Base-by-base conservation (phyloP, 2,888 invertebrate genomes). In the Miltochrista miniata region DNA sequence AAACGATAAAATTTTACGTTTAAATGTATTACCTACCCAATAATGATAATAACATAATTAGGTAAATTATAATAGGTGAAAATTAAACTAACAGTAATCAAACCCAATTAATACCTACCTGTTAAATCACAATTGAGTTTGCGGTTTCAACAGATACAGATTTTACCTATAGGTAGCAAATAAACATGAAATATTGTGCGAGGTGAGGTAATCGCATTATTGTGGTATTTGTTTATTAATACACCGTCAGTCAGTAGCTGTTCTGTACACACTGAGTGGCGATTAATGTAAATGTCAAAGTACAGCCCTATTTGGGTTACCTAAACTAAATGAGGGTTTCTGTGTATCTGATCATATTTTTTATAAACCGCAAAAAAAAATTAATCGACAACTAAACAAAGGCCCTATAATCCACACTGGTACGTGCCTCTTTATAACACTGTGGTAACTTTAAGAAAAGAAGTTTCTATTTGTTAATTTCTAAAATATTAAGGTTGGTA, bases 121-220 rank as follows among this genome's bases (percentile, higher is more conserved):
- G 2, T 13, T 35, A 10, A 24, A 43, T 35, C 33, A 35, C 24
- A 44, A 29, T 35, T 35, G 4, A 29, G 36, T 41, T 45, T 51
- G 50, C 45, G 40, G 50, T 51, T 45, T 50, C n/a, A 15, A 12
- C 2, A 24, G 50, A 40, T 45, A 9, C 7, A 43, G 50, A 40
- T 45, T 45, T 51, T 35, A 44, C 44, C 44, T 44, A 24, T 13
- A 44, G 18, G 11, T 13, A 44, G 18, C n/a, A n/a, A 18, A 12
- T 43, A 12, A 18, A 43, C 15, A 42, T 42, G 15, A 12, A 14
- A 41, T 12, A 14, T 8, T 14, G 1, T 9, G 10, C 9, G 12
- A 9, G 10, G 4, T 9, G 36, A 14, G 36, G 33, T 33, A 34
- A 50, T 40, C 45, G 41, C 47, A 47, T 29, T 24, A 12, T 24